Conservation (phyloP, 2,888 invertebrate species). For the Dugesia japonica region DNA sequence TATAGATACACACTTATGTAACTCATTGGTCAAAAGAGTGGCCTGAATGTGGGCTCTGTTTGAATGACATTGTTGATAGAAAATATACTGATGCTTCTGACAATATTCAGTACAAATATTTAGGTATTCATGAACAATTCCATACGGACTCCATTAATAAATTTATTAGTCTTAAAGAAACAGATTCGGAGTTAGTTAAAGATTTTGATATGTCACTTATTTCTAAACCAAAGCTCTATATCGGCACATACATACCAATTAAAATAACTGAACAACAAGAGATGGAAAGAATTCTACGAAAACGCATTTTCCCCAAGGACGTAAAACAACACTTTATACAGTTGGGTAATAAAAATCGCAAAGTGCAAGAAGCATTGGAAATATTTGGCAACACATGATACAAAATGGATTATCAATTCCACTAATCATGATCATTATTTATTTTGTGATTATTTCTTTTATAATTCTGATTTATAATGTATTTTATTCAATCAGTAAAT, state of each 20-base stretch:
- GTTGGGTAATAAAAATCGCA: neutral
- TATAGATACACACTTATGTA: neutral
- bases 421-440: no score
- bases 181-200: neutral
- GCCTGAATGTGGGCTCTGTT: neutral
- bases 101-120: neutral
- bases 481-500: no score
- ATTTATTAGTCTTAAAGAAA: neutral
- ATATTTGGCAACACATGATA: neutral
- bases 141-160: neutral
- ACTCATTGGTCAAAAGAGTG: constrained; percentile 9
- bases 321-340: neutral
- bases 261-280: constrained; percentile 15
- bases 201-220: neutral
- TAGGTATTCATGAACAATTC: neutral
- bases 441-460: no score
- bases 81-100: neutral
- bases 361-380: constrained; percentile 9
- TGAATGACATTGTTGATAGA: neutral
- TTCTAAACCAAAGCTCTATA: neutral
- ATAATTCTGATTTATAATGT: no score
- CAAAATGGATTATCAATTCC: neutral
- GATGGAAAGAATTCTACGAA: neutral
- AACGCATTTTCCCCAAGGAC: neutral
- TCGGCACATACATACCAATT: neutral